phyloP scores from a whole-genome alignment of 2,888 invertebrate genomes.

The Heterodera filipjevi region DNA sequence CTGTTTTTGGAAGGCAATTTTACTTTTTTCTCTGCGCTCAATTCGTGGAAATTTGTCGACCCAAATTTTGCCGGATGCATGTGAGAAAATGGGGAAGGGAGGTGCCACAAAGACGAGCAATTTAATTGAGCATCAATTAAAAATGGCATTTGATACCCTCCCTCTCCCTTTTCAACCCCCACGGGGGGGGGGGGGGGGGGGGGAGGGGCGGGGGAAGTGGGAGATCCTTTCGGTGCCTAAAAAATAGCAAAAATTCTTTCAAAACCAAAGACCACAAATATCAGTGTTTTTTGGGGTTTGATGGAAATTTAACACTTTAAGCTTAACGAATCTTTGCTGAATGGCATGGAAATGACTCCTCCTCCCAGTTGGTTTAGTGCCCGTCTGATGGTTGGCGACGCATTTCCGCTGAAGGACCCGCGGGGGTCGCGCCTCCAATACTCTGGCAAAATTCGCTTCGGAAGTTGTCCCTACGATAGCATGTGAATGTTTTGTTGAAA shows the following conservation, averaged over 20 bases:
- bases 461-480: constrained; percentile 54
- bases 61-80: constrained; percentile 41
- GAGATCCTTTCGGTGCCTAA: too few relatives aligned
- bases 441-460: constrained; percentile 55
- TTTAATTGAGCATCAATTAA: too few relatives aligned
- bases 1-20: constrained; percentile 60
- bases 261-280: too few relatives aligned
- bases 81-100: not conserved
- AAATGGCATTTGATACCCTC: not conserved
- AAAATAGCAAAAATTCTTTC: too few relatives aligned
- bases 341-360: not conserved
- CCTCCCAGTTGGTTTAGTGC: constrained; percentile 42
- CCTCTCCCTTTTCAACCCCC: too few relatives aligned
- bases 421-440: constrained; percentile 52
- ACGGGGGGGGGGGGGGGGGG: too few relatives aligned
- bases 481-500: constrained; percentile 40
- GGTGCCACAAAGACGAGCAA: too few relatives aligned
- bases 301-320: too few relatives aligned
- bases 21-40: constrained; percentile 59
- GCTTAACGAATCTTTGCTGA: too few relatives aligned
- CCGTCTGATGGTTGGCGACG: constrained; percentile 57
- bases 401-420: constrained; percentile 60
- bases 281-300: too few relatives aligned
- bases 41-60: constrained; percentile 61
- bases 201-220: too few relatives aligned